phyloP scores from a whole-genome alignment of 2,888 invertebrate genomes.

The Lithophane leautieri region DNA sequence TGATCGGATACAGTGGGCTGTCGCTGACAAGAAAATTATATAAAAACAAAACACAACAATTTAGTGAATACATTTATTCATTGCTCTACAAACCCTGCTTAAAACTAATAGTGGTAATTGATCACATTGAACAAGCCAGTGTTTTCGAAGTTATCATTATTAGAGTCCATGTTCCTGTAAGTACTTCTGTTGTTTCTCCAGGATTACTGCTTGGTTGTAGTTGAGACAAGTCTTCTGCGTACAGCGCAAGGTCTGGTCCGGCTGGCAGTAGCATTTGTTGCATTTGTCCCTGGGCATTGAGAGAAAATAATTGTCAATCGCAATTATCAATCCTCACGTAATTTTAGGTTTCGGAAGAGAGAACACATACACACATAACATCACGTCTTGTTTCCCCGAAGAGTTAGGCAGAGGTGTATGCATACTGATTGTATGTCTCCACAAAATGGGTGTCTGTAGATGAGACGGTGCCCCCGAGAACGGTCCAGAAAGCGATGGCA shows the following conservation, averaged over 20 bases:
- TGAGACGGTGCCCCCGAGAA: too few relatives aligned
- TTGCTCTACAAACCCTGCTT: slow-evolving; percentile 33
- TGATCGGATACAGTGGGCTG: background rate
- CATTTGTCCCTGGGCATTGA: slow-evolving; percentile 75
- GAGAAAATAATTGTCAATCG: background rate
- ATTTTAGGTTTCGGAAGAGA: background rate
- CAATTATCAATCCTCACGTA: background rate
- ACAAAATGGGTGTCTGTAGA: background rate
- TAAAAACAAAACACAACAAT: background rate
- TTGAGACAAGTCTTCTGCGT: slow-evolving; percentile 82
- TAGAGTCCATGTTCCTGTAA: slow-evolving; percentile 73
- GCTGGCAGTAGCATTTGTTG: slow-evolving; percentile 83
- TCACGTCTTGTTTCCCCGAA: too few relatives aligned
- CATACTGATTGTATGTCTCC: background rate
- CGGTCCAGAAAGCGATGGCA: background rate
- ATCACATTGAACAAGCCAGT: slow-evolving; percentile 3
- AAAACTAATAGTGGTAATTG: background rate
- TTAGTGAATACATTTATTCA: slow-evolving; percentile 53
- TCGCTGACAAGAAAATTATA: background rate
- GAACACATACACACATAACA: background rate
- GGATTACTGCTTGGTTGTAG: slow-evolving; percentile 67
- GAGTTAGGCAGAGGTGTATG: too few relatives aligned
- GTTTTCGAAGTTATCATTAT: slow-evolving; percentile 14
- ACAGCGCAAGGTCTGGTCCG: slow-evolving; percentile 76
- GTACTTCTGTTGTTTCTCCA: slow-evolving; percentile 70